Evolutionary conservation across 2,113 vertebrate species (phyloP).

Genomic region (Bos javanicus): DNA sequence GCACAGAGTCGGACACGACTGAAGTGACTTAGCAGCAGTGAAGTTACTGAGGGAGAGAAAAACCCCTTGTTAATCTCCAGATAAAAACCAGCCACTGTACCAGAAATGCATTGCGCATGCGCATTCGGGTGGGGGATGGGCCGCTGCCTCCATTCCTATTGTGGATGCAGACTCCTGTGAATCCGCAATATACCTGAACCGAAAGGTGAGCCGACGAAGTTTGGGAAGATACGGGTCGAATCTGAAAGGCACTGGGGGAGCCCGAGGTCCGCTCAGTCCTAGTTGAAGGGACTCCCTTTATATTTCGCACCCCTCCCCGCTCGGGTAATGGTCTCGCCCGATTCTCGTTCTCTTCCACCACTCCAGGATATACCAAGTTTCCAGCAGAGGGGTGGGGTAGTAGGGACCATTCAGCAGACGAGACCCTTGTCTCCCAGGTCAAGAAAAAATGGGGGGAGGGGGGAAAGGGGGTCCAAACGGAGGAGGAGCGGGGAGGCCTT

Average conservation of each 20-base stretch:
- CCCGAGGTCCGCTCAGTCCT: background rate
- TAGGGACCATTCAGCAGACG: background rate
- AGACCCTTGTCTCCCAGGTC: background rate
- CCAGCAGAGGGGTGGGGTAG: background rate
- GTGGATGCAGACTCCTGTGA: too few species aligned
- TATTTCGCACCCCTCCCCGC: background rate
- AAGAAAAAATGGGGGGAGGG: background rate
- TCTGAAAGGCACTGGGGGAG: background rate
- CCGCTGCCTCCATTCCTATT: background rate
- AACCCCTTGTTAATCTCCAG: accelerated
- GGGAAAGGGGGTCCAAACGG: background rate
- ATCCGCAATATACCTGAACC: background rate
- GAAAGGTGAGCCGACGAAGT: background rate
- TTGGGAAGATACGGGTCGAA: background rate
- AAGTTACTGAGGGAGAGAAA: background rate
- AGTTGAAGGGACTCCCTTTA: background rate
- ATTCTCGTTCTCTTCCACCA: background rate
- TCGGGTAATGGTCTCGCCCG: background rate
- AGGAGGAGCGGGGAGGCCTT: background rate
- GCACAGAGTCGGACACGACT: too few species aligned
- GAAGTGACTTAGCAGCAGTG: too few species aligned
- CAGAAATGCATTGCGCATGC: background rate
- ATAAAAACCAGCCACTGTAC: accelerated
- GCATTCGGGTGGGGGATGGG: background rate
- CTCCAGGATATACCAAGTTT: background rate